Base-by-base conservation (phyloP, 2,113 vertebrate species). In the Hypomesus transpacificus region DNA sequence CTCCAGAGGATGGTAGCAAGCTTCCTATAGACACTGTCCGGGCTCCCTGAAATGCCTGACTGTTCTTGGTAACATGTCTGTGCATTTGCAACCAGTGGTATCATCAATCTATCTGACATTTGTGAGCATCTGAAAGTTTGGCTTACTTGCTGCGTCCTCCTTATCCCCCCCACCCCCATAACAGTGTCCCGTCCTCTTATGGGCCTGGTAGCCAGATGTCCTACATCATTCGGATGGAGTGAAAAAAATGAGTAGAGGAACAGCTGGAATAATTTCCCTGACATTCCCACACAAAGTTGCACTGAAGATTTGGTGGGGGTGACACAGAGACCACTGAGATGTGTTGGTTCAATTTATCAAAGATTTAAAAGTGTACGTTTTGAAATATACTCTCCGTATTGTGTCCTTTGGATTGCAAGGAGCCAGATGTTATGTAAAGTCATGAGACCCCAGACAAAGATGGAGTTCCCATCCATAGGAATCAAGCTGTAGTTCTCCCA, bases 181-280 rank as follows among this genome's bases (percentile, higher is more conserved):
- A 46, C 7, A 20, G 31, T 50, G 63, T 50, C 63, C n/a, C 50
- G 31, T n/a, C 18, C 46, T 68, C 66, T 64, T 69, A 39, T 66
- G n/a, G 79, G 68, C 73, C 71, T 75, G 70, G 56, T 68, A 70
- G 68, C 81, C 87, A 85, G 84, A 81, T 82, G 80, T 76, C 56
- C 65, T 28, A 7, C 58, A 70, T 82, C 74, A 77, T 7, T 52
- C 70, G 21, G 31, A 24, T 54, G 68, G 11, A 3, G 21, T 34
- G 26, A 62, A 70, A 4, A 7, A 31, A 68, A 61, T 61, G 61
- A 28, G 31, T n/a, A 62, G 52, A 59, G 53, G 28, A 82, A 73
- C 85, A 86, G 84, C 89, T 87, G 84, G 68, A 76, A 34, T 51
- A 28, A 62, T 69, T 61, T 66, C 61, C 71, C 65, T 16, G 9